Base-by-base conservation (phyloP, 2,113 vertebrate genomes). In the Marmota monax region DNA sequence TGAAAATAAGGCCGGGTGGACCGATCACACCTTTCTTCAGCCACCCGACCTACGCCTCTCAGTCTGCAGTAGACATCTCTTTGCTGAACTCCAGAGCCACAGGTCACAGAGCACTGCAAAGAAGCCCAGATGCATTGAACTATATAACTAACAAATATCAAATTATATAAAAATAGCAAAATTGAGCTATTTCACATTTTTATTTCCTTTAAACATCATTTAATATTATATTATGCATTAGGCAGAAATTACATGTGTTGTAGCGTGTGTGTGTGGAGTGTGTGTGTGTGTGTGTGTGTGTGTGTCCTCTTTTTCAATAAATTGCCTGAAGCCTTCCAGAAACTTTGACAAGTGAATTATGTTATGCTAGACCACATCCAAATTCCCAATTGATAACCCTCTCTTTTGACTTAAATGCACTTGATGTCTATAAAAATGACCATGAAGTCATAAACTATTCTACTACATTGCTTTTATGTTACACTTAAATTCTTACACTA, bases 91-190 rank as follows among this genome's bases (percentile, higher is more conserved):
- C 99, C 99, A 1, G 94, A 96, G 32, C 99, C 99, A 85, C 99
- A 99, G 96, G 99, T 99, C 42, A 98, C 98, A 12, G 99, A 99
- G 83, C 99, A 99, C 99, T 99, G 20, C 45, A 94, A 98, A 96
- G 39, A 82, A 92, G 9, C 25, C 70, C 84, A 73, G 7, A 29
- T 0, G 29, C 74, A 42, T 27, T 56, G 25, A 96, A 65, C 16
- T 58, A 45, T 70, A 18, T 51, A 76, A 39, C 42, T 37, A 70
- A 29, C 13, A 53, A 48, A 70, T 9, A 39, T 5, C 10, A 18
- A 61, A 82, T 87, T 17, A 45, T 9, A 42, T 20, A 27, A 53
- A 70, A n/a, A 45, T 2, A 53, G 6, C 32, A 53, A 93, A 77
- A 18, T 32, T 72, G 39, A 78, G 7, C 8, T 61, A 72, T 34